These are phyloP conservation scores for Nilaparvata lugens DNA, from an alignment of 1,140 invertebrate species.

Conservation along the genomic window DNA sequence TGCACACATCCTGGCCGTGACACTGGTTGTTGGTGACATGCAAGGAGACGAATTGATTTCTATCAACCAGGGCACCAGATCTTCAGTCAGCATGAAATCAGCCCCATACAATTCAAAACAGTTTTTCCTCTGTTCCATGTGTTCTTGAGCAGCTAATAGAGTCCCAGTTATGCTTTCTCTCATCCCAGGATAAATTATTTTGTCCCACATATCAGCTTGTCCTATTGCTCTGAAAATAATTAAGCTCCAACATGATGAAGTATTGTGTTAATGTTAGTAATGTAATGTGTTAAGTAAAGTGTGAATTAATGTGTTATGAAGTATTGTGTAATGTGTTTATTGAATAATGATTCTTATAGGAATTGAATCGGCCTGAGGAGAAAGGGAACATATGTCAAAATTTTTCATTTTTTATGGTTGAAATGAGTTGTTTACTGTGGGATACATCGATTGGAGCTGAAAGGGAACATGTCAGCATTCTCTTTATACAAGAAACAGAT, in stretches of 20 bases:
- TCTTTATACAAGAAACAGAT: too few species aligned
- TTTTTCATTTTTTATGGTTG: too few species aligned
- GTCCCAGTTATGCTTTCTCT: constrained; percentile 78
- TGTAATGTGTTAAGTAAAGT: too few species aligned
- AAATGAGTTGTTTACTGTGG: too few species aligned
- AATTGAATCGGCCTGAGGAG: too few species aligned
- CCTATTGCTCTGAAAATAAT: constrained; percentile 41
- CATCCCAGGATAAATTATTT: constrained; percentile 82
- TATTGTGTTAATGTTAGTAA: background rate
- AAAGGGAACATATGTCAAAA: too few species aligned
- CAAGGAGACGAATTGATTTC: constrained; percentile 93
- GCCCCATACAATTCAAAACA: constrained; percentile 90
- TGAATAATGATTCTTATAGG: too few species aligned
- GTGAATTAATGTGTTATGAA: too few species aligned
- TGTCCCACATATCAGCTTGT: constrained; percentile 63
- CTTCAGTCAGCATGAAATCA: constrained; percentile 84
- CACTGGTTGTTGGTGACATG: constrained; percentile 77
- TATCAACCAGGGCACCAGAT: constrained; percentile 84
- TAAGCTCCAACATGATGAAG: background rate
- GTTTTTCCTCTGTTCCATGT: constrained; percentile 76
- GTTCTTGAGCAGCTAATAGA: constrained; percentile 74
- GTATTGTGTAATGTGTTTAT: too few species aligned
- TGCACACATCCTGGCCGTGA: constrained; percentile 76
- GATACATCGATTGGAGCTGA: too few species aligned
- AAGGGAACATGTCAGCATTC: too few species aligned